phyloP scores from a whole-genome alignment of 2,888 invertebrate genomes.

The Sinotaia quadrata region DNA sequence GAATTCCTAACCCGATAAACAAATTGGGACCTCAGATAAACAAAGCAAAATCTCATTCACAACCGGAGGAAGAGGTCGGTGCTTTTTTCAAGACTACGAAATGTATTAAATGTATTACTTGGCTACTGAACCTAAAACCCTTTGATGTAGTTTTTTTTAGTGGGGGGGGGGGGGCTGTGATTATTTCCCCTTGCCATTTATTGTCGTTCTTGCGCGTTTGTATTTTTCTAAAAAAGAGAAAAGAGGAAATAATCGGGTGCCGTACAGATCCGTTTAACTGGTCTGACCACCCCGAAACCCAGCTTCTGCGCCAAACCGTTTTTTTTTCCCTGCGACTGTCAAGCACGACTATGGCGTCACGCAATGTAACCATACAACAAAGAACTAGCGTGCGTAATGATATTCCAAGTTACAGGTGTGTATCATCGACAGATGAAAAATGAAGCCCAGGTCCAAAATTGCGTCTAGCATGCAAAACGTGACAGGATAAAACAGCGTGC shows the following conservation, averaged over 20 bases:
- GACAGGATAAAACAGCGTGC: slow-evolving; percentile 43
- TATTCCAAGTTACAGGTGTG: slow-evolving; percentile 51
- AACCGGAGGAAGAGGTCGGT: no score
- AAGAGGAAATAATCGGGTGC: background rate
- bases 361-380: background rate
- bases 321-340: slow-evolving; percentile 7
- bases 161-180: no score
- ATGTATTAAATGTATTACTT: no score
- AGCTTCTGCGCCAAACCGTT: background rate
- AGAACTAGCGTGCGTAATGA: slow-evolving; percentile 37
- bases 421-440: slow-evolving; percentile 45
- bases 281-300: background rate
- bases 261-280: background rate
- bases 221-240: no score
- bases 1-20: no score
- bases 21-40: no score
- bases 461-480: slow-evolving; percentile 53
- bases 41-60: no score
- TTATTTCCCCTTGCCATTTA: no score
- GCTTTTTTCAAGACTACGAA: no score
- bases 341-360: slow-evolving; percentile 7
- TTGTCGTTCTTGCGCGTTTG: no score
- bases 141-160: no score
- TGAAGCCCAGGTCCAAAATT: slow-evolving; percentile 45
- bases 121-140: no score